phyloP scores from a whole-genome alignment of 2,888 invertebrate species.

The Volucella zonaria region DNA sequence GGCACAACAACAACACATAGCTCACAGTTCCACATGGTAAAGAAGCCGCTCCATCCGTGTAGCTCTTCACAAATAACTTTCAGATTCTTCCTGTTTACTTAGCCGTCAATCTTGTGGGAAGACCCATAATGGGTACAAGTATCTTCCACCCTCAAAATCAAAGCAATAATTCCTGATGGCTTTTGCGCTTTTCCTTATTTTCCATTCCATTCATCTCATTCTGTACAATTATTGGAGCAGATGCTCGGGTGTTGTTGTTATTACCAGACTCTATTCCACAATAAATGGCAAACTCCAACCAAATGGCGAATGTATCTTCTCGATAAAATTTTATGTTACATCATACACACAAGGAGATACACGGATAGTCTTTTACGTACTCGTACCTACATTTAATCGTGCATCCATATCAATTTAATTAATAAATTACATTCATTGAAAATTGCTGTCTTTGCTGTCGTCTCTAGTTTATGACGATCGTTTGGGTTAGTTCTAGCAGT shows the following conservation, averaged over 20 bases:
- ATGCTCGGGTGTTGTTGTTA: slow-evolving; percentile 12
- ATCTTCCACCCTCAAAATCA: slow-evolving; percentile 6
- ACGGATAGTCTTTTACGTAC: no score
- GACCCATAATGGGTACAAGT: slow-evolving; percentile 3
- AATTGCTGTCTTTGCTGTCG: slow-evolving; percentile 48
- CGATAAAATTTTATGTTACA: slow-evolving; percentile 59
- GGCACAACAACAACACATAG: neutral
- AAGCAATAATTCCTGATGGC: neutral
- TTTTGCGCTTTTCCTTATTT: neutral
- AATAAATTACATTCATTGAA: slow-evolving; percentile 60
- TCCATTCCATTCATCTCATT: neutral
- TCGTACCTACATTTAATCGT: slow-evolving; percentile 47
- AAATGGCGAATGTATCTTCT: slow-evolving; percentile 21
- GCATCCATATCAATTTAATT: slow-evolving; percentile 70
- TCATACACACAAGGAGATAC: slow-evolving; percentile 24
- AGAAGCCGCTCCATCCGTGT: neutral
- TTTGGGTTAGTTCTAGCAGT: neutral
- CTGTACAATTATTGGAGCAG: neutral
- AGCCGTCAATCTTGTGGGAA: slow-evolving; percentile 31
- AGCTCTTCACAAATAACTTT: slow-evolving; percentile 56
- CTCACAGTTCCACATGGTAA: neutral
- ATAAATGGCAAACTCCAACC: slow-evolving; percentile 1
- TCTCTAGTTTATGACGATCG: slow-evolving; percentile 31
- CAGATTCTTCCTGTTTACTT: slow-evolving; percentile 63
- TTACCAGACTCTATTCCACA: neutral